These are phyloP conservation scores for Frankliniella fusca DNA, from an alignment of 2,888 invertebrate genomes.

Conservation along the genomic window DNA sequence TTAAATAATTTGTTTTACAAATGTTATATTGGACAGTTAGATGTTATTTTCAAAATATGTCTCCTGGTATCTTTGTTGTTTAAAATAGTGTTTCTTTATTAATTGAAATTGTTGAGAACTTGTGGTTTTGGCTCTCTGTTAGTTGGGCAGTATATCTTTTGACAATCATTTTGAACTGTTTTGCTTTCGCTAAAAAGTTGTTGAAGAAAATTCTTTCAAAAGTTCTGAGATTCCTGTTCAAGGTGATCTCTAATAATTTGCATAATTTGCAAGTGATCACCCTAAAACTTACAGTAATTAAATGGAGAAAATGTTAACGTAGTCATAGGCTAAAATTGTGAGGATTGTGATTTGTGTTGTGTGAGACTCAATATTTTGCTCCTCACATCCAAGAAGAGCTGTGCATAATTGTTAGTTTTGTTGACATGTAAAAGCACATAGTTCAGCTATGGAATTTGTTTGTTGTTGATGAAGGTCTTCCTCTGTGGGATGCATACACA, in stretches of 20 bases:
- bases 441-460: conserved; percentile 20
- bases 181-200: neutral
- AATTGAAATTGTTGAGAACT: neutral
- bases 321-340: conserved; percentile 10
- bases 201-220: neutral
- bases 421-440: conserved; percentile 22
- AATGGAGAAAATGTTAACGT: neutral
- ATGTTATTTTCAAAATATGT: conserved; percentile 8
- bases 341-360: neutral
- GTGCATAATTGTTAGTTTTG: conserved; percentile 23
- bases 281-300: neutral
- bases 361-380: neutral
- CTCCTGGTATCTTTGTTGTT: conserved; percentile 19
- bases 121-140: conserved; percentile 16
- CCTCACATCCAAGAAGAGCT: conserved; percentile 7
- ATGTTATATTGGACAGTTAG: conserved; percentile 2
- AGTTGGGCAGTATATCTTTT: conserved; percentile 11
- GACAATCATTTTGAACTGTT: conserved; percentile 4
- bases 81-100: neutral
- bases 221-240: neutral
- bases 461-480: neutral
- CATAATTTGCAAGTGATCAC: neutral
- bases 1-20: neutral
- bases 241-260: neutral
- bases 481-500: neutral